Base-by-base conservation (phyloP, 2,888 invertebrate genomes). In the Agriotes lineatus region DNA sequence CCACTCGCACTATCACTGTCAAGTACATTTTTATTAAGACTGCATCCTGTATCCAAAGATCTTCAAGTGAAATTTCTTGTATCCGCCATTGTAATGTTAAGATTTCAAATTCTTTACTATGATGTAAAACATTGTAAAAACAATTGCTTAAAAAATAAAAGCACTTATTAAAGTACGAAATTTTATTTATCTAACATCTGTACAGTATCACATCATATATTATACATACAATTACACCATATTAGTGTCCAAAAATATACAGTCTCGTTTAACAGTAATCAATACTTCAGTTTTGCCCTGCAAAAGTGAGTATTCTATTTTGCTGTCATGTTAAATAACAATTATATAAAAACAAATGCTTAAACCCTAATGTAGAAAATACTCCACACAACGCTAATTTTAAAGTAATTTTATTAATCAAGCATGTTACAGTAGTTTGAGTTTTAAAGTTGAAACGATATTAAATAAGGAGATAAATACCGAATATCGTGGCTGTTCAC, bases 11-110 rank as follows among this genome's bases (percentile, higher is more conserved):
- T 33, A 57, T 39, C 62, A 57, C 57, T 58, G 42, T 45, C 39
- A 59, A 56, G 20, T 58, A 62, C 60, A 62, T 63, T 71, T 69
- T 63, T 65, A 66, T 60, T 72, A 72, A 73, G 73, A 73, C 73
- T 73, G 73, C 70, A 72, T 60, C 30, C 66, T 68, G 68, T 72
- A 67, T 69, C 67, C 61, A 67, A 73, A 67, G 69, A 73, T 66
- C 62, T 70, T 71, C 30, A 67, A 71, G 65, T 66, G 57, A 69
- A 45, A 39, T 63, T 57, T 69, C 56, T 63, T 57, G 57, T 59
- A 65, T 60, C 50, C 50, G 42, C 60, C 69, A 65, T 61, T 65
- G 52, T 64, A 65, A 56, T 61, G 39, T 61, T 65, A 54, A 61
- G 45, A 39, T 65, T 69, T 69, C 42, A 57, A 69, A 56, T 44